Base-by-base conservation (phyloP, 1,140 invertebrate species). In the Cylas formicarius region DNA sequence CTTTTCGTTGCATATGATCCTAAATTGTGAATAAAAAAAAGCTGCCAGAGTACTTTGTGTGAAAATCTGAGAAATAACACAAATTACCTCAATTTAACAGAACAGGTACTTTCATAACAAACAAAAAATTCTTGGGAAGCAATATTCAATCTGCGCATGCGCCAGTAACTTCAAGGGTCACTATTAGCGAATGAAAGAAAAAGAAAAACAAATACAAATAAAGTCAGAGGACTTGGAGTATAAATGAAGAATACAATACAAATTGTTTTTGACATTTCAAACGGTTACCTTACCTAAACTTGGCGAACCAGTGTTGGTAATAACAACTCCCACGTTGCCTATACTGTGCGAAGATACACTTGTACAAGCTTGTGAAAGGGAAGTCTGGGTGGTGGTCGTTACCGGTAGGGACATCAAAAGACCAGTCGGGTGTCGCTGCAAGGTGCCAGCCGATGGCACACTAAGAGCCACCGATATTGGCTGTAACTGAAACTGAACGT, bases 391-490 rank as follows among this genome's bases (percentile, higher is more conserved):
- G 9, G 57, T 50, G 10, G 55, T 61, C 18, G 53, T 50, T 48
- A 67, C 49, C 38, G 70, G 70, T 27, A 72, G 58, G 21, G 65
- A 66, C 24, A 67, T 63, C 22, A 68, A 55, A 13, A 69, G 52
- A 45, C 63, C 59, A 10, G 60, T 56, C 3, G 63, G 60, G 39
- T 39, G 2, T 28, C 21, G 7, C 33, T 23, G 21, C 71, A 68
- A 48, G 70, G 32, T 31, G 60, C 38, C 58, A 49, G 52, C 44
- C 39, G 68, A 67, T 26, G 74, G 77, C 44, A 80, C 79, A 56
- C 82, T 83, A 34, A 87, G 64, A 18, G 83, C 82, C 55, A 86
- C 68, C 20, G 83, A 85, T 55, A 88, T 85, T 8, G 84, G 82
- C 52, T 84, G 82, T 54, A 87, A 80, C 58, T 86, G 85, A 22